A percentile compares a stretch with the other conserved stretches of the same genome.
Evolutionary conservation across 1,140 invertebrate species (phyloP).

Genomic region (Leucophenga varia): DNA sequence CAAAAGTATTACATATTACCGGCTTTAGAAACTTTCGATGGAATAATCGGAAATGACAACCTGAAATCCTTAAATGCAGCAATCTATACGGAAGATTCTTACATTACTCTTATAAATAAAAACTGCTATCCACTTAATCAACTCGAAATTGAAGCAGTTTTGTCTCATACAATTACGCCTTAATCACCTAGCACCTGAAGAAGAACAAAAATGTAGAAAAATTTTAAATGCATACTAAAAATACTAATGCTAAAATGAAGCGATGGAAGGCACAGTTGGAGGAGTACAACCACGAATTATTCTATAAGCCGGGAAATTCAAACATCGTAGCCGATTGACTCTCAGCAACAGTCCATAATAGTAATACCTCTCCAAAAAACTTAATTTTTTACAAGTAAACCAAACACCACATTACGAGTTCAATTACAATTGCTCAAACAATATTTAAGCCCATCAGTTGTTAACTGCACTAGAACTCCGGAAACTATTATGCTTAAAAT

Average conservation of each 20-base stretch:
- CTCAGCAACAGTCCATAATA: neutral
- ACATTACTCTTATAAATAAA: too few species aligned
- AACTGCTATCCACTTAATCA: too few species aligned
- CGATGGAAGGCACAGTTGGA: conserved; percentile 38
- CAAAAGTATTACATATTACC: too few species aligned
- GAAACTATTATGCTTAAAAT: conserved; percentile 16
- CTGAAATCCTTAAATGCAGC: too few species aligned
- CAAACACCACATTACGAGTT: conserved; percentile 1
- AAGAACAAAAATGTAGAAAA: too few species aligned
- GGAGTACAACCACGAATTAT: conserved; percentile 46
- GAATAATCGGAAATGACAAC: too few species aligned
- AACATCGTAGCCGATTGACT: conserved; percentile 13
- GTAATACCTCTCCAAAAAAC: neutral
- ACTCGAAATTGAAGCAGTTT: too few species aligned
- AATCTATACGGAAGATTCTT: too few species aligned
- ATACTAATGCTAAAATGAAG: conserved; percentile 37
- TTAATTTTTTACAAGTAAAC: neutral
- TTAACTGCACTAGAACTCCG: conserved; percentile 12
- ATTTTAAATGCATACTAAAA: too few species aligned
- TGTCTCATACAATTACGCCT: too few species aligned
- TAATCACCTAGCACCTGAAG: too few species aligned
- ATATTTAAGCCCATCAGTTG: conserved; percentile 11
- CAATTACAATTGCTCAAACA: conserved; percentile 6
- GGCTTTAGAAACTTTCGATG: too few species aligned
- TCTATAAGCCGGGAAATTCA: conserved; percentile 18